Percentiles rank a stretch among this genome's conserved stretches.
phyloP scores from a whole-genome alignment of 2,797 vertebrate genomes.

The Neosilurus mollespiculum region DNA sequence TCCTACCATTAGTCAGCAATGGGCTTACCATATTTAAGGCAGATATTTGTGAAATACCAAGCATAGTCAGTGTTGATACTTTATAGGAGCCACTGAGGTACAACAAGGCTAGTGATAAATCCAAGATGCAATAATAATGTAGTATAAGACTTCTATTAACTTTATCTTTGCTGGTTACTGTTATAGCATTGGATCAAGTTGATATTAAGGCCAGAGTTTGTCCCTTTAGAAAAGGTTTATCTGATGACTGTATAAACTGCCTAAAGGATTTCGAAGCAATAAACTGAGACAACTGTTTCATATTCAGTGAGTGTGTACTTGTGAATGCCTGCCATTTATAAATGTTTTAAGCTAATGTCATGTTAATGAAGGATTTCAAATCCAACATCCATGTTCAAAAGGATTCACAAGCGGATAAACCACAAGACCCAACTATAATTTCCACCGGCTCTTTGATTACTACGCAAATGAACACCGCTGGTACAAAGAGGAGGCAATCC shows the following conservation, averaged over 20 bases:
- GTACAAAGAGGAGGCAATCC: constrained; percentile 8
- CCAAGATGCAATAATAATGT: neutral
- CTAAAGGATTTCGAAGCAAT: constrained; percentile 42
- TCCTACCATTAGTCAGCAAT: neutral
- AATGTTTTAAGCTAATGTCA: constrained; percentile 3
- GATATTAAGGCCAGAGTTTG: constrained; percentile 12
- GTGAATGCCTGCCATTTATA: constrained; percentile 2
- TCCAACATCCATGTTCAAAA: constrained; percentile 4
- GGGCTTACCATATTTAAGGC: neutral
- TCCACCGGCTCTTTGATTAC: neutral
- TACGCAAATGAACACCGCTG: constrained; percentile 16
- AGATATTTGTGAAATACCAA: neutral
- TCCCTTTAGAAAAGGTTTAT: constrained; percentile 17
- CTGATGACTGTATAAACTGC: constrained; percentile 29
- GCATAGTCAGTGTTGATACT: neutral
- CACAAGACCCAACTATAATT: constrained; percentile 3
- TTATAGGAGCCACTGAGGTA: neutral
- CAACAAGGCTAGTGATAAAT: neutral
- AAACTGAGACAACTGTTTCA: constrained; percentile 40
- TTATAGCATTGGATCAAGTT: constrained; percentile 10
- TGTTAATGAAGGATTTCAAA: constrained; percentile 29
- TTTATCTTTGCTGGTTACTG: constrained; percentile 5
- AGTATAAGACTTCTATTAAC: constrained; percentile 17
- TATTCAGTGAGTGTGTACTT: constrained; percentile 30
- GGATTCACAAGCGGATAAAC: neutral